Base-by-base conservation (phyloP, 1,140 invertebrate genomes). In the Drosophila sulfurigaster region DNA sequence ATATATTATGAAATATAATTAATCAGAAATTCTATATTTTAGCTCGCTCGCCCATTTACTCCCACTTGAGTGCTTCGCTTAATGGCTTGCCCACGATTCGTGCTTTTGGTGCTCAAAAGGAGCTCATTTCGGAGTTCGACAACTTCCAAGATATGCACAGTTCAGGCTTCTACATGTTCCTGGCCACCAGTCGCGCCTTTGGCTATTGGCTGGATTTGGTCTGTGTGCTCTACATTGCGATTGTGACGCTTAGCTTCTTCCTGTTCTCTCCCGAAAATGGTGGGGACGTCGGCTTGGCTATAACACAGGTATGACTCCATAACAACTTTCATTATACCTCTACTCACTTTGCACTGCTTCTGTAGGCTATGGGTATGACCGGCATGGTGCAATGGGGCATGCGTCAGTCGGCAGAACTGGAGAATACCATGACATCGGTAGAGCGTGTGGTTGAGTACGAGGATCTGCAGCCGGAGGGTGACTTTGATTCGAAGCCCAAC, bases 21-120 rank as follows among this genome's bases (percentile, higher is more conserved):
- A 13, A 4, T 30, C 20, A 8, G 1, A 2, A n/a, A 25, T 25
- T 25, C 20, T 25, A 25, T 45, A 46, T 25, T 6, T 28, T 88
- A 96, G 96, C 95, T 52, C 94, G 96, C 48, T 96, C 95, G 93
- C 97, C 97, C 0, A 95, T 98, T 30, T 97, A 97, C 93, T 96
- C 96, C 7, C 97, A 99, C 91, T 93, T 99, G 56, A 98, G 96
- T 91, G 96, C 97, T 25, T 96, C 98, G 0, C 93, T 99, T 1
- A 96, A 97, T 93, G 98, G 98, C 5, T 93, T 99, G 25, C 95
- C 96, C 1, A 99, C 98, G 0, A 98, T 99, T 59, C 94, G 98
- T 66, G 97, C 98, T 0, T 98, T 97, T 78, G 94, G 94, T 38
- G 96, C 96, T 0, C 95, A 98, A 92, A 93, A 95, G 75, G 95